Evolutionary conservation across 1,140 invertebrate species (phyloP), one percentile per base, ranked within the genome.

Genomic region (Goniozus legneri): DNA sequence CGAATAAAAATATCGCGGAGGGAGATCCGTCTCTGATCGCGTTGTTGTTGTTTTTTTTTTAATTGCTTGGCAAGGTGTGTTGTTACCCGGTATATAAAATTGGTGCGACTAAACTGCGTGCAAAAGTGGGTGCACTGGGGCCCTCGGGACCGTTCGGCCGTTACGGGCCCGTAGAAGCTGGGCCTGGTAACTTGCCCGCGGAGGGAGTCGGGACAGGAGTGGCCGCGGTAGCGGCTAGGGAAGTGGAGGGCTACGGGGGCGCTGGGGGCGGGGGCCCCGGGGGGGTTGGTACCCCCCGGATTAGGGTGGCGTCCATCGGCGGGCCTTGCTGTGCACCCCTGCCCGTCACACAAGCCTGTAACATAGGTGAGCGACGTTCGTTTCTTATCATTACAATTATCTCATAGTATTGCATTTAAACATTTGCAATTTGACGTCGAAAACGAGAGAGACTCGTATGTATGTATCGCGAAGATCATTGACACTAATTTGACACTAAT

Each of bases 181-280:
- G 68, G 59, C 64, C 65, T 62, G 64, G 58, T 59, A 64, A 62
- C 50, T 47, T 60, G 62, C 64, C 58, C 37, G 62, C 52, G 34
- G 59, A 66, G 52, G 62, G 56, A 64, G 67, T 67, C 60, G 68
- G 61, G 54, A 50, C 58, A 54, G 65, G 63, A 61, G 70, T 62
- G 60, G 70, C 68, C 61, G 62, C 68, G 44, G 60, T 58, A 58
- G 67, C 68, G 63, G 67, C 63, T 65, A 65, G 65, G 65, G 69
- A 71, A 53, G 68, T 70, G 71, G 71, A 72, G 73, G 69, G 68
- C 57, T 73, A 71, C 69, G 71, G 69, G 63, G 67, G 65, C 69
- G 73, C 64, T 67, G 80, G 82, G 80, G 75, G 79, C 80, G 75
- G 84, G 84, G 72, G 84, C 84, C 80, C 78, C 82, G 79, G 77